Conservation (phyloP, 2,888 invertebrate genomes). For the Drosophila longiperda region DNA sequence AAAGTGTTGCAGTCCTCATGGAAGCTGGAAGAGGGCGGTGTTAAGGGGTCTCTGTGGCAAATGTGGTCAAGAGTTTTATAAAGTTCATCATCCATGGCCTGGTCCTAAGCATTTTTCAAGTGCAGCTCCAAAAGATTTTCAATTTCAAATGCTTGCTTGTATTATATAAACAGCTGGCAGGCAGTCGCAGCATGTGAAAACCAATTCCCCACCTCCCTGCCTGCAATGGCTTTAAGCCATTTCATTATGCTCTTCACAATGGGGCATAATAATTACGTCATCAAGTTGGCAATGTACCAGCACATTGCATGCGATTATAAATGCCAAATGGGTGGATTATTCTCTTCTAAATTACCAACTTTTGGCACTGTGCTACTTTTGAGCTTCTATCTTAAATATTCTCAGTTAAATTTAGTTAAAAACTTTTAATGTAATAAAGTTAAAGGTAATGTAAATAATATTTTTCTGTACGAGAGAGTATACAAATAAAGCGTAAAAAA, state of each 20-base stretch:
- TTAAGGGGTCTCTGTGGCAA: constrained; percentile 55
- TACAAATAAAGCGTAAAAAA: not conserved
- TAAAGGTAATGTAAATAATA: not conserved
- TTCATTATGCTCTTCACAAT: constrained; percentile 46
- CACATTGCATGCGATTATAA: not conserved
- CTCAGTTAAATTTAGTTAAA: not conserved
- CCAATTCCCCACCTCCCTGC: constrained; percentile 42
- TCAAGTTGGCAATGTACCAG: constrained; percentile 7
- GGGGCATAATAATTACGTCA: constrained; percentile 9
- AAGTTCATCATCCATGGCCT: constrained; percentile 72
- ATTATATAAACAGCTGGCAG: constrained; percentile 69
- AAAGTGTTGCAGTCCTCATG: constrained; percentile 49
- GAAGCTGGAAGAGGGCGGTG: not conserved
- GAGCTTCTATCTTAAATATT: not conserved
- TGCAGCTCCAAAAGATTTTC: constrained; percentile 76
- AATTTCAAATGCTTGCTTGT: constrained; percentile 67
- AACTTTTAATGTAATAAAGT: not conserved
- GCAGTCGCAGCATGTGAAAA: constrained; percentile 51
- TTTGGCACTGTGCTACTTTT: not conserved
- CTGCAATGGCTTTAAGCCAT: constrained; percentile 17
- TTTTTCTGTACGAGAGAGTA: not conserved
- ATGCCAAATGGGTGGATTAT: not conserved
- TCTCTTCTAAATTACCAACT: not conserved
- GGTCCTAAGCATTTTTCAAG: constrained; percentile 74
- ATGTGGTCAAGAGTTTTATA: constrained; percentile 77